Evolutionary conservation across 2,797 vertebrate genomes (phyloP).

Genomic region (Myiotriccus ornatus): DNA sequence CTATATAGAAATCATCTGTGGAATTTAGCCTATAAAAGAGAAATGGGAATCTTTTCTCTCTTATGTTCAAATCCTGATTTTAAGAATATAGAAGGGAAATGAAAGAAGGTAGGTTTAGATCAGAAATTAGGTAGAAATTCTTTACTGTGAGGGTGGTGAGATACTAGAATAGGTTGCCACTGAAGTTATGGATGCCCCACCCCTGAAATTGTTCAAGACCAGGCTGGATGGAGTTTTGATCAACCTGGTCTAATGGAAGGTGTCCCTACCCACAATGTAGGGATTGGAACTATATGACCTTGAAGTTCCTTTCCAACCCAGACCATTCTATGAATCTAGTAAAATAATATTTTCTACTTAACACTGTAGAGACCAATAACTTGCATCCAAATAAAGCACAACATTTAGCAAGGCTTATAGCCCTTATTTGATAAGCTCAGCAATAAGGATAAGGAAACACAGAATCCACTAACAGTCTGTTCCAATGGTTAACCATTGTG

Average conservation of each 20-base stretch:
- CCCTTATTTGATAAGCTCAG: not conserved
- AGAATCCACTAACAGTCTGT: not conserved
- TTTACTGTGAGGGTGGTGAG: not conserved
- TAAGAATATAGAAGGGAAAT: not conserved
- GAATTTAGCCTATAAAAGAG: not conserved
- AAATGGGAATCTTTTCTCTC: not conserved
- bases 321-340: not conserved
- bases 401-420: not conserved
- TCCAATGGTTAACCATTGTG: not conserved
- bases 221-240: not conserved
- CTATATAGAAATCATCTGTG: not conserved
- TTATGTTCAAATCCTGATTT: not conserved
- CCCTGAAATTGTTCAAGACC: not conserved
- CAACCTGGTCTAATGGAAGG: not conserved
- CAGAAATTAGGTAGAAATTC: not conserved
- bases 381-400: not conserved
- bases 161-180: not conserved
- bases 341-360: not conserved
- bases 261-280: no score
- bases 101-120: not conserved
- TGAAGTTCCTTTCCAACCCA: not conserved
- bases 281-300: rapidly evolving
- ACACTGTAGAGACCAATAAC: not conserved
- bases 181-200: not conserved
- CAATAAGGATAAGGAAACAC: not conserved